Percentiles rank a stretch among this genome's conserved stretches.
Evolutionary conservation across 2,888 invertebrate species (phyloP).

Genomic region (Pheosia tremula): DNA sequence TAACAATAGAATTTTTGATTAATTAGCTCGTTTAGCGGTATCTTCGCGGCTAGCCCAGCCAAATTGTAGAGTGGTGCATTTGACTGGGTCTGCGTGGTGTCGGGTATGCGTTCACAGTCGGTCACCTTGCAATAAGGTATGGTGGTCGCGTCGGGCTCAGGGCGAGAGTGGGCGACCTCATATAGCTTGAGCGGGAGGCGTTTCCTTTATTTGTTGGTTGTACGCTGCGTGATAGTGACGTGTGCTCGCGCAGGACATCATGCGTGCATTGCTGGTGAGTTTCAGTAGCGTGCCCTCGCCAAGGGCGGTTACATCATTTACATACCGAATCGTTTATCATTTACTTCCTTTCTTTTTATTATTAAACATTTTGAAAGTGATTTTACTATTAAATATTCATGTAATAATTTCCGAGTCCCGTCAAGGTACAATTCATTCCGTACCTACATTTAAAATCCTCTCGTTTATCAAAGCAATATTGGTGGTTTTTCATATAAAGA

Average conservation of each 20-base stretch:
- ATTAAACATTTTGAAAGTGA: conserved; percentile 15
- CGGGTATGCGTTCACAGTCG: conserved; percentile 62
- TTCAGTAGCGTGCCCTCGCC: conserved; percentile 43
- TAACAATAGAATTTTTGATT: conserved; percentile 60
- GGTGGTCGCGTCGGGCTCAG: conserved; percentile 76
- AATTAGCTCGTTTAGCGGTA: conserved; percentile 78
- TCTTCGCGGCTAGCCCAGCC: conserved; percentile 60
- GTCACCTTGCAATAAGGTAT: conserved; percentile 81
- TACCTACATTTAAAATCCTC: background rate
- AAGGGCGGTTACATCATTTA: conserved; percentile 50
- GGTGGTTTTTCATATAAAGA: background rate
- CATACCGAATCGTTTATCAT: conserved; percentile 33
- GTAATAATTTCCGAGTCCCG: conserved; percentile 18
- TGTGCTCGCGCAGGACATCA: conserved; percentile 69
- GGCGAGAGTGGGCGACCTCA: conserved; percentile 83
- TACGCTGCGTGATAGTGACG: conserved; percentile 77
- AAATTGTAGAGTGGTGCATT: conserved; percentile 66
- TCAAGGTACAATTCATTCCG: conserved; percentile 29
- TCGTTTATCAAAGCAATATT: background rate
- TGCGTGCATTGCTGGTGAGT: conserved; percentile 80
- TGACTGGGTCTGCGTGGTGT: conserved; percentile 42
- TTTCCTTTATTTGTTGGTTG: conserved; percentile 82
- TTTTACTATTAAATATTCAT: conserved; percentile 9
- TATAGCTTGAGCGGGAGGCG: conserved; percentile 77
- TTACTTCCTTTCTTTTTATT: conserved; percentile 16